phyloP scores from a whole-genome alignment of 2,888 invertebrate species.

The Dicyrtoma fusca region DNA sequence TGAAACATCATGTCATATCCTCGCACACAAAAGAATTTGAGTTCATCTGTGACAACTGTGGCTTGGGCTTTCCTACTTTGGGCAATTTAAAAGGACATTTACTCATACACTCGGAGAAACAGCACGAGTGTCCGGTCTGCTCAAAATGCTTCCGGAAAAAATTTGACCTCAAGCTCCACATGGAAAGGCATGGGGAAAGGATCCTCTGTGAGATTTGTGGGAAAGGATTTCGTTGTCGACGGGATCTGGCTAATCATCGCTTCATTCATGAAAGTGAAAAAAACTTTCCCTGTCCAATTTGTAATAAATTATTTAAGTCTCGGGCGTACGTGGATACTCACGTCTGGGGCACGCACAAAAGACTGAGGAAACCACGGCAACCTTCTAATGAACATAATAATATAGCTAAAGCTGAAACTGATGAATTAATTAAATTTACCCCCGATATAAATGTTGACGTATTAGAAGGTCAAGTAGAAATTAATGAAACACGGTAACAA shows the following conservation, averaged over 20 bases:
- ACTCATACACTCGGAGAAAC: neutral
- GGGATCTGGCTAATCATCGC: neutral
- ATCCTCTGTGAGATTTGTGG: conserved; percentile 3
- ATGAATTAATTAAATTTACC: too few relatives aligned
- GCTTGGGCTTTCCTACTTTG: neutral
- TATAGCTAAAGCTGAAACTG: too few relatives aligned
- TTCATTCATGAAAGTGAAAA: conserved; percentile 1
- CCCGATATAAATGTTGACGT: too few relatives aligned
- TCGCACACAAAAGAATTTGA: neutral
- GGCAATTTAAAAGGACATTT: neutral
- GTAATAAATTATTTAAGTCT: conserved; percentile 16
- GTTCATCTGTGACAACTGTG: neutral
- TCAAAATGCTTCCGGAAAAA: neutral
- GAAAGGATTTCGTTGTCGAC: neutral
- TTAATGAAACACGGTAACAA: too few relatives aligned
- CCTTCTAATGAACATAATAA: too few relatives aligned
- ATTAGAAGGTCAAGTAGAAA: too few relatives aligned
- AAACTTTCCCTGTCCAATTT: neutral
- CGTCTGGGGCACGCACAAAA: conserved; percentile 16
- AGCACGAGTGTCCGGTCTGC: neutral
- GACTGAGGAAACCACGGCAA: neutral
- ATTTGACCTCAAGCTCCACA: neutral
- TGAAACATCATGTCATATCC: neutral
- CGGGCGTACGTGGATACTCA: conserved; percentile 16
- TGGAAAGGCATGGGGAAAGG: neutral